A percentile compares a stretch with the other conserved stretches of the same genome.
phyloP scores from a whole-genome alignment of 2,888 invertebrate genomes.

The Colostygia pectinataria region DNA sequence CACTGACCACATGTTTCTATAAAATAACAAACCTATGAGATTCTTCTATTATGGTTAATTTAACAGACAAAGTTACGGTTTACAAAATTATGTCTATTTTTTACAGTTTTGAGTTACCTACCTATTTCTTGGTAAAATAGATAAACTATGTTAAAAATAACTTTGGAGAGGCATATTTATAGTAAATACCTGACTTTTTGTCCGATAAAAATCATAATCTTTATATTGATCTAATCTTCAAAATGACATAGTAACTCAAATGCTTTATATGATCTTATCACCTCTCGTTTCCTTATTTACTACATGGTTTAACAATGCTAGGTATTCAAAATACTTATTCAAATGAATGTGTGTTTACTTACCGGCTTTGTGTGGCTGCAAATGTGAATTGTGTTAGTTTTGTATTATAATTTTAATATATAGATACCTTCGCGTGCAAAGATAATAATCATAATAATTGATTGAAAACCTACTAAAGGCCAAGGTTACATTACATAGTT shows the following conservation, averaged over 20 bases:
- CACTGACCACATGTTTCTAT: slow-evolving; percentile 58
- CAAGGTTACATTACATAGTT: slow-evolving; percentile 28
- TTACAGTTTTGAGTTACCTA: no score
- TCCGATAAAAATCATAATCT: no score
- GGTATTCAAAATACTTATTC: not conserved
- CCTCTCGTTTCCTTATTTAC: not conserved
- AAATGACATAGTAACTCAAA: no score
- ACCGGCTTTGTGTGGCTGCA: slow-evolving; percentile 25
- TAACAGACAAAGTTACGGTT: not conserved
- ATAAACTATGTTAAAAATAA: no score
- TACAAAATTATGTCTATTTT: not conserved
- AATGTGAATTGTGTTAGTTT: slow-evolving; percentile 16
- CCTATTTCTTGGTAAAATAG: no score
- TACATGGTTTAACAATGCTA: not conserved
- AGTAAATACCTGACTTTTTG: no score
- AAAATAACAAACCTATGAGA: slow-evolving; percentile 3
- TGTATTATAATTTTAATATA: slow-evolving; percentile 33
- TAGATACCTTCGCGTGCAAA: slow-evolving; percentile 29
- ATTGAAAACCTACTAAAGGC: slow-evolving; percentile 25
- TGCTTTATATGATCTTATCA: no score
- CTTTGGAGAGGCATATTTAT: no score
- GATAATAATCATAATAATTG: slow-evolving; percentile 23
- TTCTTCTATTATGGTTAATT: no score
- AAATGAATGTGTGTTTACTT: slow-evolving; percentile 17
- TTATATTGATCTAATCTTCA: no score